Evolutionary conservation across 2,113 vertebrate species (phyloP).

Genomic region (Micromys minutus): DNA sequence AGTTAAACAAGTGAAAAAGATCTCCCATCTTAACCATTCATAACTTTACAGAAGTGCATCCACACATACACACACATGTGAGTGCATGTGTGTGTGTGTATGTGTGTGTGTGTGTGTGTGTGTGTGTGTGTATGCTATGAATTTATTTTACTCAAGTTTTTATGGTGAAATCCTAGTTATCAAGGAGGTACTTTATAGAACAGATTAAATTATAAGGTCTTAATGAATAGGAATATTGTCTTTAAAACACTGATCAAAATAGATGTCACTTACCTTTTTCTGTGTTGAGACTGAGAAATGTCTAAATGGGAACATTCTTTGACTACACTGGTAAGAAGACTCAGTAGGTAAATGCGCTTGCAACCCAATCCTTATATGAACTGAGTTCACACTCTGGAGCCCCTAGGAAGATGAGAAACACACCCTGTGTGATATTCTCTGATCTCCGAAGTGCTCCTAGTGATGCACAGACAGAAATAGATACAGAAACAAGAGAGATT

Average conservation of each 20-base stretch:
- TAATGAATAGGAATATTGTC: background rate
- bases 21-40: background rate
- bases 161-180: background rate
- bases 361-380: background rate
- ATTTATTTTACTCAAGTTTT: background rate
- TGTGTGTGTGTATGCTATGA: background rate
- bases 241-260: background rate
- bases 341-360: no score
- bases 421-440: no score
- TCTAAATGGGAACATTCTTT: background rate
- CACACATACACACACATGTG: no score
- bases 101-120: fast-evolving
- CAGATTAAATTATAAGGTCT: background rate
- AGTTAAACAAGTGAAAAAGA: background rate
- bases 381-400: background rate
- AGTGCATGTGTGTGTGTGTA: background rate
- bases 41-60: background rate
- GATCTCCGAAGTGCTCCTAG: no score
- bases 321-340: no score
- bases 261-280: background rate
- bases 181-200: background rate
- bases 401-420: background rate
- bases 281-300: background rate
- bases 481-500: background rate
- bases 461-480: background rate